These are phyloP conservation scores for Ypsolopha sequella DNA, from an alignment of 2,888 invertebrate genomes.

Conservation along the genomic window DNA sequence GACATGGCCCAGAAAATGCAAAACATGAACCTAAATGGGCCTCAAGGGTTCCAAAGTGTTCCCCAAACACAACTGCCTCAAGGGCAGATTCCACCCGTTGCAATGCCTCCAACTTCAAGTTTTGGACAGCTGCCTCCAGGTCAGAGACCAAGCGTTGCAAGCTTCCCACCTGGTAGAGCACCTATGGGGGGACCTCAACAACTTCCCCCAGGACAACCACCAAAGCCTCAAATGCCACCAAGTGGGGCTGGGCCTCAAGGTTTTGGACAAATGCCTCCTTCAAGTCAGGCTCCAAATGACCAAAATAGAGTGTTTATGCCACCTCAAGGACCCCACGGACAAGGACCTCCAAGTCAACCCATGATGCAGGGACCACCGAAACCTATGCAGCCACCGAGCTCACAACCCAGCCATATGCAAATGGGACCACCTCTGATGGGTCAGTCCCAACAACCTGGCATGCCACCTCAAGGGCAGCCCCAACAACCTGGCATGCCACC, in stretches of 20 bases:
- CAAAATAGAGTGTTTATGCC: not conserved
- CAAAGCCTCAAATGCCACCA: slow-evolving; percentile 21
- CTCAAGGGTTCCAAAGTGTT: slow-evolving; percentile 27
- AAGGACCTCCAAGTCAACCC: slow-evolving; percentile 1
- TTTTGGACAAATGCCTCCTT: slow-evolving; percentile 10
- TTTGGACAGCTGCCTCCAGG: slow-evolving; percentile 30
- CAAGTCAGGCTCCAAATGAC: slow-evolving; percentile 10
- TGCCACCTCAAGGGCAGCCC: slow-evolving; percentile 8
- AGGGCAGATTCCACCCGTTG: slow-evolving; percentile 28
- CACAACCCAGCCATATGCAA: not conserved
- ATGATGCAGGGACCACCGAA: slow-evolving; percentile 9
- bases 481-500: not conserved
- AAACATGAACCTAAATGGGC: slow-evolving; percentile 50
- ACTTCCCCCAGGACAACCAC: slow-evolving; percentile 22
- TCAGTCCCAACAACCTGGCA: slow-evolving; percentile 3
- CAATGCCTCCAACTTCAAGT: slow-evolving; percentile 36
- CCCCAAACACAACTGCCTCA: slow-evolving; percentile 46
- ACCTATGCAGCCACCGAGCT: slow-evolving; percentile 2
- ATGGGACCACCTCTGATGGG: slow-evolving; percentile 13
- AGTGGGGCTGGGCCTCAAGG: slow-evolving; percentile 7
- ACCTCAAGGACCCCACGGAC: slow-evolving; percentile 4
- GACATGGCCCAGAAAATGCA: slow-evolving; percentile 63
- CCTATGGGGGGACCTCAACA: slow-evolving; percentile 14
- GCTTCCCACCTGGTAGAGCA: slow-evolving; percentile 13
- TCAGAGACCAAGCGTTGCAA: slow-evolving; percentile 21